Conservation (phyloP, 2,113 vertebrate genomes). For the Entelurus aequoreus region DNA sequence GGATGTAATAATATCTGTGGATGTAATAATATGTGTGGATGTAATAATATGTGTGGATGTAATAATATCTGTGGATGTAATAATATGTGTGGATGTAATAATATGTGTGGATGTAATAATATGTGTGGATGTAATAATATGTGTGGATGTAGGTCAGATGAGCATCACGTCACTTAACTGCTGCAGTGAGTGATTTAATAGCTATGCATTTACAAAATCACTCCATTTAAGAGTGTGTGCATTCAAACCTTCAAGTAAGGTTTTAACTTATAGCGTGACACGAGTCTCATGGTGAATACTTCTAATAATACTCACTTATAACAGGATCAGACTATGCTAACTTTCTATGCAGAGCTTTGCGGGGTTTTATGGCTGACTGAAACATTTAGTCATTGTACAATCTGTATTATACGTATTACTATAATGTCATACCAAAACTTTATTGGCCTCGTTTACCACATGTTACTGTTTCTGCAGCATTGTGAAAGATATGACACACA, state of each 20-base stretch:
- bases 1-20: no score
- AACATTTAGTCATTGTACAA: neutral
- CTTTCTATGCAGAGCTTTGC: constrained; percentile 3
- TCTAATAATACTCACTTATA: constrained; percentile 27
- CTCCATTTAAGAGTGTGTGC: constrained; percentile 28
- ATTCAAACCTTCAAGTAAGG: constrained; percentile 24
- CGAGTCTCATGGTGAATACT: constrained; percentile 16
- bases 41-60: no score
- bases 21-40: no score
- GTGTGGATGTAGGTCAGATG: constrained; percentile 38
- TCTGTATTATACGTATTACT: neutral
- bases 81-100: no score
- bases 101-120: no score
- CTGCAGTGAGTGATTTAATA: constrained; percentile 7
- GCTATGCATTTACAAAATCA: constrained; percentile 25
- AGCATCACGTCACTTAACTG: constrained; percentile 27
- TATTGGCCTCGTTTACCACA: no score
- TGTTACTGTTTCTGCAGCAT: no score
- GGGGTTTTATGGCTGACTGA: neutral
- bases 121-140: no score
- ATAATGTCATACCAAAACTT: no score
- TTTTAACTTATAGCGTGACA: constrained; percentile 33
- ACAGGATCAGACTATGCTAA: constrained; percentile 29
- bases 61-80: no score
- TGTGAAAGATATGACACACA: neutral